These are phyloP conservation scores for Pammene fasciana DNA, from an alignment of 2,888 invertebrate genomes.

Conservation along the genomic window DNA sequence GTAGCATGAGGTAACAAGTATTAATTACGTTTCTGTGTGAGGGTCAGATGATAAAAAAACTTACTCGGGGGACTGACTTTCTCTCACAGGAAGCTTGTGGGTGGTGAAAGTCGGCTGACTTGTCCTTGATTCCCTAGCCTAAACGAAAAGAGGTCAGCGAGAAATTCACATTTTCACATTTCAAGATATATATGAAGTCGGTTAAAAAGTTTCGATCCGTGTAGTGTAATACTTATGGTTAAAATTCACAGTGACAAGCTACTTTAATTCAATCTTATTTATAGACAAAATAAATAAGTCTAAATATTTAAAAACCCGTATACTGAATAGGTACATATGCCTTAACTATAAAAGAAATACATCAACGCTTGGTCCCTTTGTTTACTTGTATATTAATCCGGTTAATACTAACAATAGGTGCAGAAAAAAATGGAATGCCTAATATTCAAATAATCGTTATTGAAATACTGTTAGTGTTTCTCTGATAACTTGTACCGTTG, in stretches of 20 bases:
- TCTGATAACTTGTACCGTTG: slow-evolving; percentile 33
- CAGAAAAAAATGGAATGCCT: too few relatives aligned
- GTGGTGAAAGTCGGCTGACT: slow-evolving; percentile 72
- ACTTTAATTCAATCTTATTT: too few relatives aligned
- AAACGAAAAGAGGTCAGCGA: slow-evolving; percentile 56
- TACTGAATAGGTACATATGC: too few relatives aligned
- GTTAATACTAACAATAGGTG: too few relatives aligned
- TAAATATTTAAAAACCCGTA: too few relatives aligned
- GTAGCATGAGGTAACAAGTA: slow-evolving; percentile 46
- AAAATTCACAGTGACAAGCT: too few relatives aligned
- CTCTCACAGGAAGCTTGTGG: slow-evolving; percentile 65
- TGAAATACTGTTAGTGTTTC: not conserved
- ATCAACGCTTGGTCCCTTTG: too few relatives aligned
- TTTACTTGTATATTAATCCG: too few relatives aligned
- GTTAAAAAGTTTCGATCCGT: not conserved
- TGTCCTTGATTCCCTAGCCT: slow-evolving; percentile 69
- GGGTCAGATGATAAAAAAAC: slow-evolving; percentile 61
- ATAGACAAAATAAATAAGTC: too few relatives aligned
- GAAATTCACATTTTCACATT: too few relatives aligned
- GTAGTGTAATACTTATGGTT: not conserved
- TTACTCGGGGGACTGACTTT: slow-evolving; percentile 61
- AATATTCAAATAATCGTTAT: too few relatives aligned
- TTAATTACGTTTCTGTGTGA: slow-evolving; percentile 48
- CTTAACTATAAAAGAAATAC: too few relatives aligned
- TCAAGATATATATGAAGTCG: not conserved